These are phyloP conservation scores for Catocala sponsa DNA, from an alignment of 2,888 invertebrate species.

Conservation along the genomic window DNA sequence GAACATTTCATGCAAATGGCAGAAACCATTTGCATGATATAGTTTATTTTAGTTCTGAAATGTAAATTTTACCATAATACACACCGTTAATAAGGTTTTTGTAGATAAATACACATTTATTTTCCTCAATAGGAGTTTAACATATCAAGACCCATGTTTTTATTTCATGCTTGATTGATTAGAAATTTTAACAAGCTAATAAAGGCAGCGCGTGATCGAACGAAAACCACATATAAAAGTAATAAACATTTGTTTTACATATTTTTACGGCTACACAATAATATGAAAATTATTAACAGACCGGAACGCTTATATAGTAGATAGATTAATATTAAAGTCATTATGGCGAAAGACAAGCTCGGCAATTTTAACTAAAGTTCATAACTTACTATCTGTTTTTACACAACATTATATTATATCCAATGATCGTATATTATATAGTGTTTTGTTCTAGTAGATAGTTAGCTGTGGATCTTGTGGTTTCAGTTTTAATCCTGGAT, in stretches of 20 bases:
- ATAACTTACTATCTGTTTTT: neutral
- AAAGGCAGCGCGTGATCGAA: constrained; percentile 2
- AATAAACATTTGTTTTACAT: constrained; percentile 26
- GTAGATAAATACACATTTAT: too few species aligned
- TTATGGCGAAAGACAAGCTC: constrained; percentile 31
- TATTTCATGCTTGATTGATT: constrained; percentile 5
- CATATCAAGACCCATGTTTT: neutral
- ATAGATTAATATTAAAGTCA: constrained; percentile 41
- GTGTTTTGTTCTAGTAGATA: too few species aligned
- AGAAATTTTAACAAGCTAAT: constrained; percentile 5
- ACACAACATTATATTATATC: too few species aligned
- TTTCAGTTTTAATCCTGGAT: too few species aligned
- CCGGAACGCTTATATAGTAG: neutral
- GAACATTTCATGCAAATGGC: too few species aligned
- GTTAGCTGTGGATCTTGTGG: too few species aligned
- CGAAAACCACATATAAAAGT: constrained; percentile 7
- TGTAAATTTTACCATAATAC: too few species aligned
- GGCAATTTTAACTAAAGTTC: constrained; percentile 22
- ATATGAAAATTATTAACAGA: constrained; percentile 25
- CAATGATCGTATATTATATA: too few species aligned
- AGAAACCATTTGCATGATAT: too few species aligned
- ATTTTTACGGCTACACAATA: constrained; percentile 28
- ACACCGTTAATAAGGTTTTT: too few species aligned
- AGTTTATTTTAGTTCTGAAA: too few species aligned
- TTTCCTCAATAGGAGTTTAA: too few species aligned